These are phyloP conservation scores for Equus przewalskii DNA, from an alignment of 2,113 vertebrate genomes.

Conservation along the genomic window DNA sequence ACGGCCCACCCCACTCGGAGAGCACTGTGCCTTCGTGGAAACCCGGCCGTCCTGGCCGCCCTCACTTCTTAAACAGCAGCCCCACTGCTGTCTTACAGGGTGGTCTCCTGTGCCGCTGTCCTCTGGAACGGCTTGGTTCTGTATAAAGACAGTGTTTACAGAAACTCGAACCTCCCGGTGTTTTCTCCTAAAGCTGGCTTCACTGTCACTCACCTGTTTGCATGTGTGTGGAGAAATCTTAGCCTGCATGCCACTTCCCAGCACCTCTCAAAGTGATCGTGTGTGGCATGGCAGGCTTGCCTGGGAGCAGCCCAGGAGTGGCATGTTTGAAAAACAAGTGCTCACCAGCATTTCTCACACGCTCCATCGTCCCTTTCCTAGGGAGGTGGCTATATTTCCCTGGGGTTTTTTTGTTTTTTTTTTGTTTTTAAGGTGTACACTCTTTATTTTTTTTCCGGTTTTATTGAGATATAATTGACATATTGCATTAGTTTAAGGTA, in stretches of 20 bases:
- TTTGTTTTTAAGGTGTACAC: background rate
- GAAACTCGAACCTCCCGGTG: background rate
- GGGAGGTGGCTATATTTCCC: background rate
- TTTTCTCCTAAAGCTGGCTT: background rate
- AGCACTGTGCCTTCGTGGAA: fast-evolving
- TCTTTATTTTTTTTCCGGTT: background rate
- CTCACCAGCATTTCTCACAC: background rate
- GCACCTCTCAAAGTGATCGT: background rate
- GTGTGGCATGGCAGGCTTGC: background rate
- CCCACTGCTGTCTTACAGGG: fast-evolving
- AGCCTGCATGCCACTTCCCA: background rate
- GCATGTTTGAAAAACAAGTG: background rate
- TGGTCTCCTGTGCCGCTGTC: background rate
- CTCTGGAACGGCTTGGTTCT: fast-evolving
- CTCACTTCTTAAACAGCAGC: background rate
- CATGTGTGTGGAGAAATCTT: background rate
- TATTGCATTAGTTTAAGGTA: background rate
- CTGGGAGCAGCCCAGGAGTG: background rate
- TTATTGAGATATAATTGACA: background rate
- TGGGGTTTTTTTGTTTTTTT: background rate
- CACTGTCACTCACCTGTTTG: background rate
- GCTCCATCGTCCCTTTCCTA: background rate
- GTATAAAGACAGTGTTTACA: background rate
- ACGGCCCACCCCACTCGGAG: fast-evolving
- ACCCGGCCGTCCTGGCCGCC: too few species aligned